Base-by-base conservation (phyloP, 2,797 vertebrate genomes). In the Mastacembelus armatus region DNA sequence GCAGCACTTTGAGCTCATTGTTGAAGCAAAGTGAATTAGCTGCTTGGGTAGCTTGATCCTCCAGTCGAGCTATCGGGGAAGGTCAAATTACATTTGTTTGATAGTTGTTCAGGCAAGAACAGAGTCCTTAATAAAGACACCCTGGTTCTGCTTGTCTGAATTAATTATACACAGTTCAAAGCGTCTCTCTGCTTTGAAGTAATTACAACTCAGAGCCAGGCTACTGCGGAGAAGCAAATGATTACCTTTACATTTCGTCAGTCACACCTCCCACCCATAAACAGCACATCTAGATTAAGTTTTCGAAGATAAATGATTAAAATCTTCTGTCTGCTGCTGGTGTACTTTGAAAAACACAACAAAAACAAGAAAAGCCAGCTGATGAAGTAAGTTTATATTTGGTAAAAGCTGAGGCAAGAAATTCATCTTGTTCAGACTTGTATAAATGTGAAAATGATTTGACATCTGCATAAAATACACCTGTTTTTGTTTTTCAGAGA, bases 151-250 rank as follows among this genome's bases (percentile, higher is more conserved):
- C 77, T 67, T 74, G 85, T 69, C 77, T 68, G 64, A 69, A 82
- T 72, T 80, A 66, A 87, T 89, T 85, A 85, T 19, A 61, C 65
- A 77, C 81, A 86, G 83, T 82, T 85, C 86, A 91, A 81, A 89
- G 84, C 78, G 32, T 83, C 76, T 36, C 30, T 64, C 44, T 38
- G 66, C 58, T 86, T 84, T 82, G 66, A 76, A 74, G 74, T 85
- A 78, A 86, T 82, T 83, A 74, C 61, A 40, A 73, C 62, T 83
- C 54, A n/a, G 59, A 72, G 71, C 45, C 58, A 51, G 65, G 75
- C 58, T 55, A 29, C 74, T 72, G 72, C 71, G 51, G 67, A 77
- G 71, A 70, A 50, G 52, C 29, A 15, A 73, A n/a, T n/a, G n/a
- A 39, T 77, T 73, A 66, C 71, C 66, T 67, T 75, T 36, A 56